Evolutionary conservation across 2,888 invertebrate species (phyloP), one percentile per base, ranked within the genome.

Genomic region (Pseudococcus viburni): DNA sequence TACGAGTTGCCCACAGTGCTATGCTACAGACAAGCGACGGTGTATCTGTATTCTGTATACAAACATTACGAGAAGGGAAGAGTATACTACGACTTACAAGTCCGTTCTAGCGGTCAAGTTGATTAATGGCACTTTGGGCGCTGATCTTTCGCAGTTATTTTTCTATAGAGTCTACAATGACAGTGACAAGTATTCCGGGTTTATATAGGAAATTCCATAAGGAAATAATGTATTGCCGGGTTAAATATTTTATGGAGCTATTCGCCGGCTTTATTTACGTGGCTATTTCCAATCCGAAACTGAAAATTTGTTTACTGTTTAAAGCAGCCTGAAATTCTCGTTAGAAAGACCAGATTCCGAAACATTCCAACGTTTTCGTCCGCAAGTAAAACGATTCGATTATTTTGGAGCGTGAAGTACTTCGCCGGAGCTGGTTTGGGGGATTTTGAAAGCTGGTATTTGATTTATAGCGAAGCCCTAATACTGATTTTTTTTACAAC

Each of bases 101-200:
- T 73, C 33, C 73, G 73, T 73, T 64, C 26, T 73, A 33, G 73
- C 17, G 73, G 73, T 73, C 73, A 73, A 73, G 73, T 73, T 73
- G 73, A 73, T 73, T 73, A 73, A 73, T 73, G 73, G 73, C 17
- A 73, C 73, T 73, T 73, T 73, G 73, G 73, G 73, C 73, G 73
- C 73, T 73, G 73, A 73, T 73, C 73, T 73, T 73, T 73, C 73
- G 73, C 33, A 73, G 73, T 73, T 73, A 73, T 73, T 73, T 73
- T 73, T 73, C 73, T 73, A 73, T 73, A 73, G 33, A 73, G 73
- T 73, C 73, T 33, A 73, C 73, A 73, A 33, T 73, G 73, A 73
- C 73, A 73, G 73, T 73, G 73, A 73, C 73, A 73, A 73, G 73
- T 73, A 73, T 73, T 26, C 73, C 17, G 73, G 73, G 73, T 73